Conservation (phyloP, 2,888 invertebrate genomes). For the Automeris io region DNA sequence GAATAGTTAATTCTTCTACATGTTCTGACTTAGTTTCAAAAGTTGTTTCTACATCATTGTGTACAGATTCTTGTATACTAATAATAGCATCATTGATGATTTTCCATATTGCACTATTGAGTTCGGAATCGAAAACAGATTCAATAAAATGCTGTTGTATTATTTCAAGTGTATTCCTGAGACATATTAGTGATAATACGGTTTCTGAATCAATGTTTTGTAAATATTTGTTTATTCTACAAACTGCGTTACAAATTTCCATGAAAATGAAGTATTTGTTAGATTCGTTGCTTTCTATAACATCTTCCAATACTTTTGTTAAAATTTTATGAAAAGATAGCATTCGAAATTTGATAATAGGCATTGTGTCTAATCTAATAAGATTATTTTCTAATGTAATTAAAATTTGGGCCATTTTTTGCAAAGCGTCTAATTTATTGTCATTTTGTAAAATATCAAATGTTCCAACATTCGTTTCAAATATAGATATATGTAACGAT, state of each 20-base stretch:
- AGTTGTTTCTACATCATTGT: constrained; percentile 46
- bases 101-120: constrained; percentile 45
- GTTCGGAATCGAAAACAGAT: constrained; percentile 47
- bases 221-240: constrained; percentile 48
- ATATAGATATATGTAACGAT: constrained; percentile 40
- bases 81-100: constrained; percentile 44
- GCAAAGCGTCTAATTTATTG: constrained; percentile 58
- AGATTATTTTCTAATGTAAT: constrained; percentile 61
- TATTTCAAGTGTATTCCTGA: constrained; percentile 50
- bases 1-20: constrained; percentile 31
- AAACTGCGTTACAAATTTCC: constrained; percentile 58
- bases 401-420: constrained; percentile 66
- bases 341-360: constrained; percentile 44
- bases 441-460: constrained; percentile 62
- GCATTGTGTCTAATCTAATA: constrained; percentile 38
- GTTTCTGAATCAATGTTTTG: constrained; percentile 44
- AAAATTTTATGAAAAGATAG: constrained; percentile 65
- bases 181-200: constrained; percentile 42
- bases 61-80: constrained; percentile 46
- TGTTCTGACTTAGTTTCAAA: constrained; percentile 46
- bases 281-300: constrained; percentile 69
- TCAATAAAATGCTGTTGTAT: constrained; percentile 45
- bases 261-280: constrained; percentile 54
- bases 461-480: constrained; percentile 47
- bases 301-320: constrained; percentile 75